Base-by-base conservation (phyloP, 2,888 invertebrate genomes). In the Lepidocyrtinus sp. region DNA sequence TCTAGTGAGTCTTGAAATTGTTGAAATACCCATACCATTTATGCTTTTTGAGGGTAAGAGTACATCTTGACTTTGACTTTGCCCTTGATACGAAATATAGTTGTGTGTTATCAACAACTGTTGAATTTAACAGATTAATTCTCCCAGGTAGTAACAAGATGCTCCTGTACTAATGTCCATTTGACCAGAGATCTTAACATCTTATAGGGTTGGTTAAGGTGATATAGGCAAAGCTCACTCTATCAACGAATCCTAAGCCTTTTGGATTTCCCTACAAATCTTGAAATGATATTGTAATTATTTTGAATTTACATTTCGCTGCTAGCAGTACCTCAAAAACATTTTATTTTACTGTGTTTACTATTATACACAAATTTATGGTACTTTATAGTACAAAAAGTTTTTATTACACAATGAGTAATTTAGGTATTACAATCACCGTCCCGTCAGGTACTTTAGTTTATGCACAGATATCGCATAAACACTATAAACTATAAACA, bases 71-170 rank as follows among this genome's bases (percentile, higher is more conserved):
- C n/a, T 68, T 68, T 68, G 67, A 75, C 64, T 76, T 76, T 76
- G 76, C 65, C 76, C 76, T 76, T 76, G 24, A 70, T 59, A 5
- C 50, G n/a, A n/a, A n/a, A 50, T 50, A n/a, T 50, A n/a, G 12
- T 36, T 19, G 21, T 36, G n/a, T 62, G 22, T 27, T 27, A 21
- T 45, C 24, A 65, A 3, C 26, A 50, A 26, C 21, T 59, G 59
- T 50, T 55, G 36, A 50, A 45, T 63, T 63, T 70, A 25, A 26
- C 67, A 67, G 26, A 55, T 69, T 71, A 76, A 69, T 76, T 76
- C 55, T 68, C 17, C 24, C 68, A 63, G 69, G 70, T 71, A 64
- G 59, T 59, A 76, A 76, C 70, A 71, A 70, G 64, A 76, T 24
- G n/a, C 36, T 36, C 36, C 36, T 36, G 5, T n/a, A n/a, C n/a